Evolutionary conservation across 2,888 invertebrate species (phyloP), one percentile per base, ranked within the genome.

Genomic region (Chaetogeoica ovagalla): DNA sequence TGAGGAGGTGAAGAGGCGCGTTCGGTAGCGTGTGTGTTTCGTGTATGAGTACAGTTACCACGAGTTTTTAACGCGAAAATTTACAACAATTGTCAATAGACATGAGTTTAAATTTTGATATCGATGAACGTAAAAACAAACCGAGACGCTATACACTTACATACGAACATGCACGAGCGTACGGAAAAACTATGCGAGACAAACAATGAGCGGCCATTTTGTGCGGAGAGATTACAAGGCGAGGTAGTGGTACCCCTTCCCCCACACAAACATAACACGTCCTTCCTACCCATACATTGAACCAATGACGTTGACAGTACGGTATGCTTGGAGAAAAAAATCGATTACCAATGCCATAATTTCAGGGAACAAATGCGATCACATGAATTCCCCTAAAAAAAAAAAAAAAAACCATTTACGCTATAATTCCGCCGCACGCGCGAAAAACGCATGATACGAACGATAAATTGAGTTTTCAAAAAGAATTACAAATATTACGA

Each of bases 191-290:
- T 21, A 57, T 71, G 63, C 21, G 79, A 79, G 70, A 79, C 79
- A 79, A 79, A 79, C 79, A 79, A 79, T 79, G 57, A 79, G 79
- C 79, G 79, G 79, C 79, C 79, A 79, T 79, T 79, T 79, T 79
- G 79, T 60, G 69, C 23, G 70, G 39, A 39, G 63, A 71, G 63
- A 79, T 79, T 79, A 79, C 71, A 79, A 19, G 8, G 55, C 37
- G 62, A 62, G 39, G 79, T 79, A 63, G 70, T 79, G 70, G 79
- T 71, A 79, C 55, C 79, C n/a, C n/a, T n/a, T n/a, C 68, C 79
- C 48, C 48, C 70, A 71, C 52, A n/a, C 60, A 2, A 30, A 21
- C 62, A 8, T n/a, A n/a, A 55, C 66, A 23, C 23, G 13, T 37
- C 43, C 57, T 21, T 55, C 2, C 55, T 17, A 55, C 43, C 39